A percentile compares a stretch with the other conserved stretches of the same genome.
phyloP scores from a whole-genome alignment of 1,140 invertebrate species.

The Contarinia nasturtii region DNA sequence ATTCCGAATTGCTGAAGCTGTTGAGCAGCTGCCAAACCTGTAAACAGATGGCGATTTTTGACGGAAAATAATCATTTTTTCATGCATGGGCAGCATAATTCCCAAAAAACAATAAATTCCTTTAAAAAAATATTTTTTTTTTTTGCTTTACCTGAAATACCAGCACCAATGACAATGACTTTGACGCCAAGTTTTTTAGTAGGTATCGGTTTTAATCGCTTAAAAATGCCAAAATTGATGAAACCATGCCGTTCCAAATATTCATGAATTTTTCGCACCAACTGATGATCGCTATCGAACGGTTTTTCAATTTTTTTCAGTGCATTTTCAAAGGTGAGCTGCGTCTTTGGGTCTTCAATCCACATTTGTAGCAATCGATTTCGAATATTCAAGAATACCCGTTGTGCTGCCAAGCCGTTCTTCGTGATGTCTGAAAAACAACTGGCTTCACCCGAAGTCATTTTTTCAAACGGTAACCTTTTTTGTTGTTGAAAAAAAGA shows the following conservation, averaged over 20 bases:
- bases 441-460: slow-evolving; percentile 83
- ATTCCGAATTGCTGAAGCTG: slow-evolving; percentile 91
- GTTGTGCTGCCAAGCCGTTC: slow-evolving; percentile 62
- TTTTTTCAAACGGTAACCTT: slow-evolving; percentile 74
- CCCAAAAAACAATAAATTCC: no score
- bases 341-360: slow-evolving; percentile 89
- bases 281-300: slow-evolving; percentile 64
- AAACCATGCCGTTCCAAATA: slow-evolving; percentile 92
- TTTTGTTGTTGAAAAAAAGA: no score
- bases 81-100: no score
- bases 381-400: slow-evolving; percentile 81
- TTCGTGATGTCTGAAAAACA: slow-evolving; percentile 82
- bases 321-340: slow-evolving; percentile 67
- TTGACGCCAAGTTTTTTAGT: slow-evolving; percentile 61
- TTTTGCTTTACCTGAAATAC: slow-evolving; percentile 23
- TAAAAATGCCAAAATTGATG: slow-evolving; percentile 97
- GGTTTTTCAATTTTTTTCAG: slow-evolving; percentile 70
- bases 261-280: slow-evolving; percentile 71
- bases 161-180: slow-evolving; percentile 90
- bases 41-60: no score
- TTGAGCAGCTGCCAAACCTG: slow-evolving; percentile 75
- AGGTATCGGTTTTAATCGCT: slow-evolving; percentile 56
- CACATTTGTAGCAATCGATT: slow-evolving; percentile 91
- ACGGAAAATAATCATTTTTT: no score
- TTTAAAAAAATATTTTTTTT: slow-evolving; percentile 15